Evolutionary conservation across 2,113 vertebrate species (phyloP).

Genomic region (Propithecus coquereli): DNA sequence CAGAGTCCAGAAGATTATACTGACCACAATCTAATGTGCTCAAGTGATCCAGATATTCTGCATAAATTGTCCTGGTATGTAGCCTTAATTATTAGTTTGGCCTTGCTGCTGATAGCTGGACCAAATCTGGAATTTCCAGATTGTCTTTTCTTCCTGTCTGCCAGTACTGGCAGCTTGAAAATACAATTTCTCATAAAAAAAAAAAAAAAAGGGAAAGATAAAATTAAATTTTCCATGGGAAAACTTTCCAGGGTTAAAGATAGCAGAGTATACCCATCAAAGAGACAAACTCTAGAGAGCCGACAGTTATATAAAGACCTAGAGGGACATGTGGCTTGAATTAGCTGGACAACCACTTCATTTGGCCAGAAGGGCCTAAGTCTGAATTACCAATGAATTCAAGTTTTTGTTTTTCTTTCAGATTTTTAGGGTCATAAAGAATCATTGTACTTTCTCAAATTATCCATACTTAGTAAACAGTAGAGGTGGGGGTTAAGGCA

Average conservation of each 20-base stretch:
- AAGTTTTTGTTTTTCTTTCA: neutral
- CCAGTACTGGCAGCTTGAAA: conserved; percentile 33
- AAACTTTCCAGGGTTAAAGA: conserved; percentile 64
- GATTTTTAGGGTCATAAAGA: conserved; percentile 1
- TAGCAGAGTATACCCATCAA: conserved; percentile 25
- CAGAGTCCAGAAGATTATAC: neutral
- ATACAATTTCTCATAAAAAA: conserved; percentile 42
- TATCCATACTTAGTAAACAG: neutral
- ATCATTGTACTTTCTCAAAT: neutral
- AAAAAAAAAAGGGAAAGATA: conserved; percentile 35
- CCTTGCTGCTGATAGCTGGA: neutral
- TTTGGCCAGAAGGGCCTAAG: neutral
- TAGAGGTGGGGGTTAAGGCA: neutral
- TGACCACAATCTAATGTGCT: neutral
- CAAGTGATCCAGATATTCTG: neutral
- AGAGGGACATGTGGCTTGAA: neutral
- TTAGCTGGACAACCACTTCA: neutral
- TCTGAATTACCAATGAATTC: neutral
- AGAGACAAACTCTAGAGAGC: neutral
- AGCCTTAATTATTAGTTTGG: neutral
- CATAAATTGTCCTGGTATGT: neutral
- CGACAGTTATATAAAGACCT: neutral
- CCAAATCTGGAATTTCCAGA: conserved; percentile 45
- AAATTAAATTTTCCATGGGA: conserved; percentile 62
- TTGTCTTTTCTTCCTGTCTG: conserved; percentile 24